A percentile compares a stretch with the other conserved stretches of the same genome.
These are phyloP conservation scores for Pseudanteris insignis DNA, from an alignment of 2,888 invertebrate species.

Conservation along the genomic window DNA sequence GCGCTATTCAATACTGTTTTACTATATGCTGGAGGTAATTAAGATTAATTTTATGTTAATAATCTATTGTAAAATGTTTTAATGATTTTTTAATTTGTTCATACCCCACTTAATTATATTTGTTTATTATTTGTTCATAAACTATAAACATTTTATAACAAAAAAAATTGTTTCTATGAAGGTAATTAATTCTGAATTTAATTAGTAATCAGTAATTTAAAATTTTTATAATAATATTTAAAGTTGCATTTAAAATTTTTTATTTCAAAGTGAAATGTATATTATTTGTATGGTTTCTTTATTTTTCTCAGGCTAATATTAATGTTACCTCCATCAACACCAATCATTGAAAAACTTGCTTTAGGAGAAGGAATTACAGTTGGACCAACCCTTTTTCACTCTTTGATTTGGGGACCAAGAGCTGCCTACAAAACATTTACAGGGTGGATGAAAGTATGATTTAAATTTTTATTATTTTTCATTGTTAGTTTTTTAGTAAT, in stretches of 20 bases:
- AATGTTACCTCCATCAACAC: slow-evolving; percentile 88
- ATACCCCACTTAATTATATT: neutral
- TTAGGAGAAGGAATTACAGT: slow-evolving; percentile 75
- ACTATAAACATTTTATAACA: no score
- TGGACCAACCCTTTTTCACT: slow-evolving; percentile 79
- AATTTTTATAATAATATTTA: no score
- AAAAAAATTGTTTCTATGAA: no score
- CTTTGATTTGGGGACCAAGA: slow-evolving; percentile 89
- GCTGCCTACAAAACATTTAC: slow-evolving; percentile 85
- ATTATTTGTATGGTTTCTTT: slow-evolving; percentile 10
- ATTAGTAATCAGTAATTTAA: no score
- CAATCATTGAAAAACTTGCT: slow-evolving; percentile 83
- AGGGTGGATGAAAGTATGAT: slow-evolving; percentile 81
- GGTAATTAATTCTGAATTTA: no score
- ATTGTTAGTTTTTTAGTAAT: neutral
- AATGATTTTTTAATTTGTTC: no score
- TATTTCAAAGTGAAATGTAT: no score
- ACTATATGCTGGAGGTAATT: slow-evolving; percentile 81
- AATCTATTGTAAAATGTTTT: slow-evolving; percentile 11
- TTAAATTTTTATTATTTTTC: slow-evolving; percentile 2
- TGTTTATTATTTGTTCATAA: neutral
- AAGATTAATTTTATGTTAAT: neutral
- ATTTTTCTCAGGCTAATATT: slow-evolving; percentile 75
- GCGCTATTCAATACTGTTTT: slow-evolving; percentile 92
- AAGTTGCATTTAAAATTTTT: no score